These are phyloP conservation scores for Apodemia mormo DNA, from an alignment of 2,888 invertebrate genomes.

Conservation along the genomic window DNA sequence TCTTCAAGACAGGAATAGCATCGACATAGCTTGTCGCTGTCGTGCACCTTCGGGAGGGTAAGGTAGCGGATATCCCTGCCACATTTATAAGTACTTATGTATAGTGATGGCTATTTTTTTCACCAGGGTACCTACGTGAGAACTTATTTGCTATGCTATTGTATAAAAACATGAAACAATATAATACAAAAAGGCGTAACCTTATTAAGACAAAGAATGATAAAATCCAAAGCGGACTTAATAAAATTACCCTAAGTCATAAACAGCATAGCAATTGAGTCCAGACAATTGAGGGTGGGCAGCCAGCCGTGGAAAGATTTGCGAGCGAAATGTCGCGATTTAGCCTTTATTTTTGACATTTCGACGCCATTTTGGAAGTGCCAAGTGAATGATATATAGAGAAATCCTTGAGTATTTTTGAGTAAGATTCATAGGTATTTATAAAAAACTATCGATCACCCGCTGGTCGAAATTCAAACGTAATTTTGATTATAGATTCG, in stretches of 20 bases:
- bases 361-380: conserved; percentile 41
- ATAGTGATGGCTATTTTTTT: too few species aligned
- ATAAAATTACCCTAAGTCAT: conserved; percentile 40
- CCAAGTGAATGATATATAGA: background rate
- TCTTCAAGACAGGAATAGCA: too few species aligned
- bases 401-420: background rate
- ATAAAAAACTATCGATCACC: too few species aligned
- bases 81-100: too few species aligned
- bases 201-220: conserved; percentile 5
- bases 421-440: background rate
- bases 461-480: too few species aligned
- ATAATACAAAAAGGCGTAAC: conserved; percentile 21
- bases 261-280: conserved; percentile 45
- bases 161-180: too few species aligned
- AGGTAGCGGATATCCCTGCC: too few species aligned
- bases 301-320: conserved; percentile 36
- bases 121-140: too few species aligned
- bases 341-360: conserved; percentile 48
- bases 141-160: too few species aligned
- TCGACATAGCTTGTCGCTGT: too few species aligned
- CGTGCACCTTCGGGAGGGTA: too few species aligned
- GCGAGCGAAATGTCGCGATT: conserved; percentile 39
- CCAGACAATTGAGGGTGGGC: conserved; percentile 35
- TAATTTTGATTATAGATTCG: too few species aligned
- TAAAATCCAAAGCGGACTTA: conserved; percentile 27